Conservation (phyloP, 2,113 vertebrate species). For the Struthio camelus region DNA sequence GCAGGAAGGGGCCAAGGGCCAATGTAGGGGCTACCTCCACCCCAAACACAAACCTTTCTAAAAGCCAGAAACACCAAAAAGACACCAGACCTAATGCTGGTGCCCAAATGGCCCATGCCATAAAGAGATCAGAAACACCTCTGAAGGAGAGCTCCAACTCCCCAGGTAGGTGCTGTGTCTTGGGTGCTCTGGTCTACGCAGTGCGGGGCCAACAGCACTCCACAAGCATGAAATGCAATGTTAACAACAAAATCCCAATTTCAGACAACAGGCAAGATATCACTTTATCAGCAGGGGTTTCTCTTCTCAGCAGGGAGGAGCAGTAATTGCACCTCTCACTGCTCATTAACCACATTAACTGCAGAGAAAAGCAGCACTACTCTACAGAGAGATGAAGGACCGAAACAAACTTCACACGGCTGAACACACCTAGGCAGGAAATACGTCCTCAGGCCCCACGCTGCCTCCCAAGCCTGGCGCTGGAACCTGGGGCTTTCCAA, state of each 20-base stretch:
- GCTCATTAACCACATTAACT: not conserved
- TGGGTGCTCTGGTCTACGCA: not conserved
- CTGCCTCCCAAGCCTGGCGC: not conserved
- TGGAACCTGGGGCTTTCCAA: not conserved
- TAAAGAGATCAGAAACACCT: not conserved
- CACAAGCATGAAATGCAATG: not conserved
- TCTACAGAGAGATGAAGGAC: not conserved
- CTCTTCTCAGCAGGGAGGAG: not conserved
- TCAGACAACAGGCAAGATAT: not conserved
- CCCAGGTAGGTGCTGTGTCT: not conserved
- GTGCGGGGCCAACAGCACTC: not conserved
- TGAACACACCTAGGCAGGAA: not conserved
- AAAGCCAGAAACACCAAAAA: not conserved
- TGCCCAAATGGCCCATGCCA: not conserved
- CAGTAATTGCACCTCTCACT: not conserved
- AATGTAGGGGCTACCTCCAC: not conserved
- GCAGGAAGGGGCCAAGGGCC: not conserved
- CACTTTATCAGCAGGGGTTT: not conserved
- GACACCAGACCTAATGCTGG: not conserved
- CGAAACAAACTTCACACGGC: not conserved
- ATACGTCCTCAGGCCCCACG: not conserved
- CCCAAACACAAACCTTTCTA: not conserved
- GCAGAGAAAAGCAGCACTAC: accelerated
- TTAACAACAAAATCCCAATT: not conserved
- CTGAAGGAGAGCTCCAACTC: not conserved